Evolutionary conservation across 2,888 invertebrate genomes (phyloP), one percentile per base, ranked within the genome.

Genomic region (Drosophila sordidula): DNA sequence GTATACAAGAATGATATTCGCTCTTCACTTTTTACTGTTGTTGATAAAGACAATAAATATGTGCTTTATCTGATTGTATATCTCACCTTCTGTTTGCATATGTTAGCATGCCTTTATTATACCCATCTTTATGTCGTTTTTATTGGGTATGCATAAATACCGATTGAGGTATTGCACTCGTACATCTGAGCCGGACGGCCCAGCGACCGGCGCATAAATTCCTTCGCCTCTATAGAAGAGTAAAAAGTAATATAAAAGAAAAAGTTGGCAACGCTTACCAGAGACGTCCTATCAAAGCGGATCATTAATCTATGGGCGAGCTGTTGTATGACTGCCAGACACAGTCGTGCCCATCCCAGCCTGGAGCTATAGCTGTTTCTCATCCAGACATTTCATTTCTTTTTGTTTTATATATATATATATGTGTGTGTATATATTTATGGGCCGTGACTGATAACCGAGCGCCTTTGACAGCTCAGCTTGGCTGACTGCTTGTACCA

Each of bases 381-480:
- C 62, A 63, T 54, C 64, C 58, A 70, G 58, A 55, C 36, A 51
- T 65, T 42, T 32, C 32, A 4, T 11, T 11, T 58, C 18, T 55
- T 62, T 39, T 54, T 44, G 32, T 41, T 55, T 14, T 49, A 47
- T 26, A 38, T 26, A 18, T 51, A 39, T 18, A 22, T 54, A 18
- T 46, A 14, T 39, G 0, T 1, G 8, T 18, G 14, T 38, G 6
- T 45, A 8, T 52, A 18, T 68, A 66, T 78, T 59, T 75, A 65
- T 62, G 64, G 61, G 59, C 66, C 64, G 47, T 69, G 62, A 73
- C 69, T 80, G 78, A 78, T 78, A 78, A 80, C 44, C 63, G 66
- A 59, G 46, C 76, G 71, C 71, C 71, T 75, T 72, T 76, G 78
- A 78, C 80, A 73, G 77, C 73, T 70, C 64, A 70, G 54, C 73